Conservation (phyloP, 2,113 vertebrate species). For the Leucopsar rothschildi region DNA sequence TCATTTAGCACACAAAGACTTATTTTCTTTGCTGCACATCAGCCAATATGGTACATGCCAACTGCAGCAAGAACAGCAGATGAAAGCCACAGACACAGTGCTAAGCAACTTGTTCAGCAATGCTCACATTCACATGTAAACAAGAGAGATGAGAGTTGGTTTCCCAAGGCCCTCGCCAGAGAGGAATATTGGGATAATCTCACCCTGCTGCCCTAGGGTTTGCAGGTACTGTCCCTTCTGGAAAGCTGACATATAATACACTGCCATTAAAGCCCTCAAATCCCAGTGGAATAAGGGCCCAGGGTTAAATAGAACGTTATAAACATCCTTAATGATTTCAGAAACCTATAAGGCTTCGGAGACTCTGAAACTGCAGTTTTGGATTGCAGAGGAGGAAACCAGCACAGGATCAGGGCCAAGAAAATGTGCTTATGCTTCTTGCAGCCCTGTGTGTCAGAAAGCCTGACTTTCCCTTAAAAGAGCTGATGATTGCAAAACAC, state of each 20-base stretch:
- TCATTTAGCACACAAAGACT: not conserved
- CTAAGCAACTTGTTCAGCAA: conserved; percentile 44
- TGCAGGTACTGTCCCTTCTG: not conserved
- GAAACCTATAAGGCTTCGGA: not conserved
- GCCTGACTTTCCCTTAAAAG: not conserved
- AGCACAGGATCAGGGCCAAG: not conserved
- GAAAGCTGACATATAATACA: not conserved
- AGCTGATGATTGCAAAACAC: not conserved
- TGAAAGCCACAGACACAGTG: conserved; percentile 40
- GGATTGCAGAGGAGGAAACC: not conserved
- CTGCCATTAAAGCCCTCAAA: not conserved
- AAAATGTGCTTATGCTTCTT: not conserved
- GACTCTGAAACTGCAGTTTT: not conserved
- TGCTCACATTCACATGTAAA: not conserved
- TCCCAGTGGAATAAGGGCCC: not conserved
- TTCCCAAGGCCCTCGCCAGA: not conserved
- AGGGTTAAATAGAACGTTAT: not conserved
- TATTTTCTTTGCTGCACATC: conserved; percentile 5
- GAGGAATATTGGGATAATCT: not conserved
- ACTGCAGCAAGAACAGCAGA: conserved; percentile 18
- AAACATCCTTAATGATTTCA: not conserved
- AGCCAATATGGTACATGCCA: conserved; percentile 13
- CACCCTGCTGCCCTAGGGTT: not conserved
- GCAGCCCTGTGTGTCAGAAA: not conserved
- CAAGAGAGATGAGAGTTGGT: not conserved